Evolutionary conservation across 1,140 invertebrate genomes (phyloP).

Genomic region (Ceratoteleas bidentatus): DNA sequence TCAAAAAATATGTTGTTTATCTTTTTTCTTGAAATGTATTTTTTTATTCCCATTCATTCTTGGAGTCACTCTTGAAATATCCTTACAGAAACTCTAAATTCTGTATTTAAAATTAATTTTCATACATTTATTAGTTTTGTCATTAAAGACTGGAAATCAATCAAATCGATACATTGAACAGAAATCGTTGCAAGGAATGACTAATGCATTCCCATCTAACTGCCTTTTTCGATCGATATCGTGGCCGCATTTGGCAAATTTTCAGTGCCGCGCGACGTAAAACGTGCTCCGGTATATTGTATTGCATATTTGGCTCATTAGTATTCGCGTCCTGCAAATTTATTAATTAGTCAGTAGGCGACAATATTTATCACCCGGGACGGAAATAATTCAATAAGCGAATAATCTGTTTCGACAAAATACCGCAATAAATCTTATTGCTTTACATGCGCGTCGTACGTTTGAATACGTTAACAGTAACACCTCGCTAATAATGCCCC

Average conservation of each 20-base stretch:
- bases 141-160: too few relatives aligned
- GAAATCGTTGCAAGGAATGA: too few relatives aligned
- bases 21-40: too few relatives aligned
- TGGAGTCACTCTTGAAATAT: too few relatives aligned
- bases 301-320: constrained; percentile 40
- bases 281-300: constrained; percentile 15
- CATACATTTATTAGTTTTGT: too few relatives aligned
- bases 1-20: too few relatives aligned
- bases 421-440: constrained; percentile 48
- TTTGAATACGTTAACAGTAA: constrained; percentile 36
- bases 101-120: too few relatives aligned
- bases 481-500: neutral
- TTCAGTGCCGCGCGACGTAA: constrained; percentile 12
- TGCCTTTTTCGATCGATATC: neutral
- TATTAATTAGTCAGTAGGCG: constrained; percentile 53
- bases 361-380: constrained; percentile 45
- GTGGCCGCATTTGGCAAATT: constrained; percentile 14
- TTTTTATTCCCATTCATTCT: too few relatives aligned
- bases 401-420: constrained; percentile 60
- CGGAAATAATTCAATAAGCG: constrained; percentile 59
- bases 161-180: too few relatives aligned
- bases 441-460: constrained; percentile 21
- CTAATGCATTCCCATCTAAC: too few relatives aligned
- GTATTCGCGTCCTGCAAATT: constrained; percentile 48
- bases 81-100: too few relatives aligned